Evolutionary conservation across 1,140 invertebrate species (phyloP), one percentile per base, ranked within the genome.

Genomic region (Drosophila kanapiae): DNA sequence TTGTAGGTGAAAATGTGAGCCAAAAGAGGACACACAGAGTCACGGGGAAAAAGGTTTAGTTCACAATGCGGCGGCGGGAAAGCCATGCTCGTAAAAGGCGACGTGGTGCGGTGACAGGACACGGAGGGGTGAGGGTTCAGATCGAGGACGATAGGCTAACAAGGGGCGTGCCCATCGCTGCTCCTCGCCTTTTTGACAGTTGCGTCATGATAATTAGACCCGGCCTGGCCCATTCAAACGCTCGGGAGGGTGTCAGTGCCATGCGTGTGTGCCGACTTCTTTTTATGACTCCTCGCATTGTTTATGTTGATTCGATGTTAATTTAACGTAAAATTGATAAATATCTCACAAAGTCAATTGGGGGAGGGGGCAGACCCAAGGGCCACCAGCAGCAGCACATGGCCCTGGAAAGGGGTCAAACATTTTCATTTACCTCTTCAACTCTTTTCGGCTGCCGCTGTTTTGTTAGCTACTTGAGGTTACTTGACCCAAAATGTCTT

Each of bases 291-390:
- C 53, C 49, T 68, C 59, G 65, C 72, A 75, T 88, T 85, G 81
- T 90, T 85, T 90, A 90, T 91, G 86, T 80, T 79, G 86, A 90
- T 85, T 91, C 70, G 62, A 90, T 91, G 86, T 85, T 90, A 90
- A 85, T 91, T 85, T 90, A 63, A 76, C 75, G 85, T 83, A 82
- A 91, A 91, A 90, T 76, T 90, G 85, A 90, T 90, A 82, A 90
- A 80, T 65, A 90, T 90, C 85, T 83, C 27, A 53, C 31, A 54
- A 42, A 53, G 53, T 33, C n/a, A 48, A 48, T 65, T 27, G 48
- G 49, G 51, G 43, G 0, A 38, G n/a, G 53, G 10, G 53, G 53
- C 13, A 38, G 56, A 61, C 16, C 31, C 48, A 16, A 35, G 13
- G 53, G 43, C 38, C 59, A 69, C 65, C 48, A 37, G 29, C 47